Base-by-base conservation (phyloP, 2,113 vertebrate species). In the Pogonocichla stellata region DNA sequence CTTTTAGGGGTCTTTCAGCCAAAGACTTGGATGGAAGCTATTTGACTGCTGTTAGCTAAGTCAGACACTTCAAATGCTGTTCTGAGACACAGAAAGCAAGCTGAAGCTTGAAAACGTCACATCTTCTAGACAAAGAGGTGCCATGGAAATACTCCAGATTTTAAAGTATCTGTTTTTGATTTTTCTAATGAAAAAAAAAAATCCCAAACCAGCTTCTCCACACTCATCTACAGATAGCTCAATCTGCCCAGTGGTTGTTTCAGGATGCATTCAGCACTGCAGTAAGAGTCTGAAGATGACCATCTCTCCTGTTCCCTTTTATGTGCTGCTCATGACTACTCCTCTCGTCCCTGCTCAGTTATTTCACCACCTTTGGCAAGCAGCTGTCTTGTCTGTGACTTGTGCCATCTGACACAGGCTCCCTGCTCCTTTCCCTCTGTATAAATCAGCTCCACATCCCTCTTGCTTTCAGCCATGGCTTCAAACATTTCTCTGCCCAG, bases 261-360 rank as follows among this genome's bases (percentile, higher is more conserved):
- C 62, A 58, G 72, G 60, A 62, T 5, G 2, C 34, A 48, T 31
- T 86, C 51, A 84, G 77, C 72, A 81, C 40, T 31, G 45, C 34
- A 40, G 1, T 43, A 50, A 72, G 6, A 62, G 24, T 42, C 25
- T 51, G 33, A 94, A 70, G 58, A 73, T 0, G 3, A 82, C 60
- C 1, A 4, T 11, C 60, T 67, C 60, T 51, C 64, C 72, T 2
- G 5, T 4, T 48, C 71, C 19, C 43, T 60, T 74, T 58, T 38
- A 62, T 0, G 1, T 11, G 40, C 14, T 0, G 1, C 42, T 95
- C 3, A 0, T 54, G 74, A 80, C 8, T 3, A 2, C 31, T 83
- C 14, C 54, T 86, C 48, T 88, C 51, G 34, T 91, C 24, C 38
- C 26, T 0, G 2, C 38, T 72, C 48, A 0, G 4, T 54, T 43